Evolutionary conservation across 2,797 vertebrate species (phyloP).

Genomic region (Lepidocolaptes lacrymiger): DNA sequence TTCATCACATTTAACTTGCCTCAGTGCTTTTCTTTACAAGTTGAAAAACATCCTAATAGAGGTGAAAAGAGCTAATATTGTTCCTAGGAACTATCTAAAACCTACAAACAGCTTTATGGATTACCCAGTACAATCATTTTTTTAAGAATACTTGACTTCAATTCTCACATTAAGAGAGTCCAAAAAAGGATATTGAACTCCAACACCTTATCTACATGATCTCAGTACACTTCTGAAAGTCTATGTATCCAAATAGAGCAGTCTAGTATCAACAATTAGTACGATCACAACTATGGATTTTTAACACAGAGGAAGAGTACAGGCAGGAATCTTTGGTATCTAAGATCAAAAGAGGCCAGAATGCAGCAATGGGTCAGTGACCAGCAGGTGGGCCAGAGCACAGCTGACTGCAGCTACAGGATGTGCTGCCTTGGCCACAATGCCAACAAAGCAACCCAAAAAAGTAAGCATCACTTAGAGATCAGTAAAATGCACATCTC

Average conservation of each 20-base stretch:
- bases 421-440: not conserved
- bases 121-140: not conserved
- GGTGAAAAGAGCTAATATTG: not conserved
- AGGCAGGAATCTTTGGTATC: slow-evolving; percentile 45
- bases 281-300: not conserved
- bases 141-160: not conserved
- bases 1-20: not conserved
- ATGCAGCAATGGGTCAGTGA: slow-evolving; percentile 1
- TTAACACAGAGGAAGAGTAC: not conserved
- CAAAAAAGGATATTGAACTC: not conserved
- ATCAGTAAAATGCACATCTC: not conserved
- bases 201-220: not conserved
- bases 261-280: not conserved
- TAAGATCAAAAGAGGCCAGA: slow-evolving; percentile 1
- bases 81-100: not conserved
- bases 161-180: not conserved
- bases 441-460: not conserved
- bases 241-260: accelerated
- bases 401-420: slow-evolving; percentile 17
- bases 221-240: not conserved
- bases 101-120: not conserved
- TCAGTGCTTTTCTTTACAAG: not conserved
- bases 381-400: slow-evolving; percentile 49
- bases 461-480: not conserved
- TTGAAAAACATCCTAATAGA: not conserved